phyloP scores from a whole-genome alignment of 2,113 vertebrate species.

The Ploceus nigricollis region DNA sequence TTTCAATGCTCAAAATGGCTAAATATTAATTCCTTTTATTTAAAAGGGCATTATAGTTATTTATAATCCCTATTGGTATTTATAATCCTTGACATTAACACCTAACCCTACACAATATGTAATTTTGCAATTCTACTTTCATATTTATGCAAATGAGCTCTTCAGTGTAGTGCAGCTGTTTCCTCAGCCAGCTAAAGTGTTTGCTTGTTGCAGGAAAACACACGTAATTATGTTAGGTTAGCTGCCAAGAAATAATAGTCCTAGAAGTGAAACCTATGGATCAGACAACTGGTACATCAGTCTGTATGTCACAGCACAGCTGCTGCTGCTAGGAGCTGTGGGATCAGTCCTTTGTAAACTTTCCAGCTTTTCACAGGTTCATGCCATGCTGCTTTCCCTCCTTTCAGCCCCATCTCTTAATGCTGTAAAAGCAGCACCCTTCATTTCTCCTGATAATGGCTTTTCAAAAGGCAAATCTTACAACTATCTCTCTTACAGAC shows the following conservation, averaged over 20 bases:
- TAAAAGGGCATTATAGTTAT: not conserved
- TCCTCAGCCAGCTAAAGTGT: slow-evolving; percentile 40
- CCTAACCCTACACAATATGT: not conserved
- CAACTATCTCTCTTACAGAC: not conserved
- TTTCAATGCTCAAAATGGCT: not conserved
- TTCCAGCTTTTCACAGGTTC: slow-evolving; percentile 12
- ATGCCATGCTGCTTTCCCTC: not conserved
- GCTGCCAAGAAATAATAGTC: slow-evolving; percentile 61
- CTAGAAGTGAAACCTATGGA: slow-evolving; percentile 60
- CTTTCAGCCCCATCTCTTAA: not conserved
- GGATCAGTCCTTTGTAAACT: slow-evolving; percentile 7
- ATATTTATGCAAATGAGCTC: slow-evolving; percentile 9
- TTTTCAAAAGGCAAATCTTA: not conserved
- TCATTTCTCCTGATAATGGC: not conserved
- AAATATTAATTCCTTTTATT: not conserved
- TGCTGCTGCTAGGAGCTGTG: slow-evolving; percentile 2
- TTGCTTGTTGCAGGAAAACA: slow-evolving; percentile 61
- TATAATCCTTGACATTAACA: not conserved
- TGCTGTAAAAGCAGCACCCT: not conserved
- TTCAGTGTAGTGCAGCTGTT: slow-evolving; percentile 48
- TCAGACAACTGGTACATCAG: slow-evolving; percentile 23
- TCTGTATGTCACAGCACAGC: slow-evolving; percentile 10
- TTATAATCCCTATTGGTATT: not conserved
- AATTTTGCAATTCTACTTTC: slow-evolving; percentile 31
- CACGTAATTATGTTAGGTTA: slow-evolving; percentile 48